phyloP scores from a whole-genome alignment of 2,888 invertebrate species.

The Idaea dimidiata region DNA sequence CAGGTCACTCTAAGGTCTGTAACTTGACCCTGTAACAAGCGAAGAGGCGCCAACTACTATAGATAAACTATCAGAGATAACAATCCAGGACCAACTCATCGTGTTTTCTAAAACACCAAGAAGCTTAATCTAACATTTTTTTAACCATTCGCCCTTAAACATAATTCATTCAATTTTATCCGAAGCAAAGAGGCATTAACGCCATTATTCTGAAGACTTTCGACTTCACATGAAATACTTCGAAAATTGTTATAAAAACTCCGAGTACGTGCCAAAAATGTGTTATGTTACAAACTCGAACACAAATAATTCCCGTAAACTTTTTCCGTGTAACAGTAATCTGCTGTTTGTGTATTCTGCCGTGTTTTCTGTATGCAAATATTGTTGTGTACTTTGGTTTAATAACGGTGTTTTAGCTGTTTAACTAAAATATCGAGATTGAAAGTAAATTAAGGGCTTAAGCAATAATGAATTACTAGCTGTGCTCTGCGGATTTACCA shows the following conservation, averaged over 20 bases:
- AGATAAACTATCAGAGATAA: no score
- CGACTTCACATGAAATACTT: neutral
- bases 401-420: neutral
- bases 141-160: neutral
- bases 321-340: neutral
- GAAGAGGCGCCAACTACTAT: no score
- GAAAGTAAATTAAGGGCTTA: no score
- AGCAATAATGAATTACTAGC: no score
- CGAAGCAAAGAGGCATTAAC: neutral
- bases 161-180: neutral
- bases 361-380: neutral
- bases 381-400: neutral
- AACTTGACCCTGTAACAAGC: no score
- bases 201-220: neutral
- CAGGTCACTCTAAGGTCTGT: no score
- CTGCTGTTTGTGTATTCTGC: neutral
- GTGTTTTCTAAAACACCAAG: no score
- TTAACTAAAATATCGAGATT: no score
- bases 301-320: neutral
- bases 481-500: no score
- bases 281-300: neutral
- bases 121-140: no score
- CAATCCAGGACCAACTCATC: no score
- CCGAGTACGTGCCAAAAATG: neutral
- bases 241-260: neutral